Conservation (phyloP, 1,140 invertebrate species). For the Lethrus apterus region DNA sequence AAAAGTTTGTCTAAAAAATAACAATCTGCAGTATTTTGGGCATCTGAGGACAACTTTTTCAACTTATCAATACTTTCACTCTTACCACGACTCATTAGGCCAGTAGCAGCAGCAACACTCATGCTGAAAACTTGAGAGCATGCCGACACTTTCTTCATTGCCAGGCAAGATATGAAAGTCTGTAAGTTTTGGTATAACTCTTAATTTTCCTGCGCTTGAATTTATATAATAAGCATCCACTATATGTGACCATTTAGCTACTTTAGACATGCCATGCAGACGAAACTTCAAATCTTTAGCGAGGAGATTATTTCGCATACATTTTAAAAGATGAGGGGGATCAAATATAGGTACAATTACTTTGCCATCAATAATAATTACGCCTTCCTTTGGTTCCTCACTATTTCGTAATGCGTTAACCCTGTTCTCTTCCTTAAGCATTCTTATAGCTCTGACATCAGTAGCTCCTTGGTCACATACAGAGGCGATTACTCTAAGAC, state of each 20-base stretch:
- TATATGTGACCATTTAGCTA: constrained; percentile 22
- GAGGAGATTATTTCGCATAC: constrained; percentile 13
- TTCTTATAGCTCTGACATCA: constrained; percentile 9
- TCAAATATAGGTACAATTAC: constrained; percentile 12
- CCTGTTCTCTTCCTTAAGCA: constrained; percentile 1
- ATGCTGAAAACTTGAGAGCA: constrained; percentile 9
- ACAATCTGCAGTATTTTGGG: background rate
- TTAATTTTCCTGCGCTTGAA: background rate
- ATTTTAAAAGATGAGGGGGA: constrained; percentile 14
- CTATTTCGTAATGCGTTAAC: background rate
- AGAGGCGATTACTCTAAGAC: constrained; percentile 3
- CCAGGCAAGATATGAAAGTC: background rate
- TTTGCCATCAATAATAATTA: background rate
- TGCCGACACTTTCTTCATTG: constrained; percentile 18
- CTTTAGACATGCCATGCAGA: constrained; percentile 7
- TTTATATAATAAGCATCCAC: constrained; percentile 7
- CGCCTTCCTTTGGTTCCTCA: background rate
- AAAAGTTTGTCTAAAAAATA: constrained; percentile 9
- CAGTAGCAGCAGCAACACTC: constrained; percentile 1
- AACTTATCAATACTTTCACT: background rate
- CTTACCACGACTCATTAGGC: background rate
- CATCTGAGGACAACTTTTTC: background rate
- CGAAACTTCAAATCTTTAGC: constrained; percentile 15
- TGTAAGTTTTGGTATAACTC: constrained; percentile 1
- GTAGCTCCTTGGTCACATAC: constrained; percentile 10